Base-by-base conservation (phyloP, 2,113 vertebrate genomes). In the Marmota monax region DNA sequence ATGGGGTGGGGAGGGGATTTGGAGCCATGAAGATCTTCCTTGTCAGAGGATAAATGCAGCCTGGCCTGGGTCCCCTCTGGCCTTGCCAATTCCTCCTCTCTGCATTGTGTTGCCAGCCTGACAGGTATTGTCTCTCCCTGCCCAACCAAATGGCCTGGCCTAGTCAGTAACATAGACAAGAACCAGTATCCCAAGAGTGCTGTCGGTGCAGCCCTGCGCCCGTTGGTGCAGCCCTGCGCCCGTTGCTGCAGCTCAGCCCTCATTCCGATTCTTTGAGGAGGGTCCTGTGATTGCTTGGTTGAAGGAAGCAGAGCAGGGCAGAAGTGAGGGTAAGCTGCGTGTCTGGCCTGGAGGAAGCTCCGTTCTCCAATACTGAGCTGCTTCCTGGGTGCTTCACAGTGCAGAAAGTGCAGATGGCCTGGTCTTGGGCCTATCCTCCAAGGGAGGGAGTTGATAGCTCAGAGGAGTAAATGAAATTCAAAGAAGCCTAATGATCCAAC, bases 161-260 rank as follows among this genome's bases (percentile, higher is more conserved):
- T 29, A 4, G 70, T 25, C 22, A 25, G 22, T 39, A 45, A 27
- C 1, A 1, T 37, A 10, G 12, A n/a, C 0, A 20, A 0, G 8
- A 29, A 7, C 70, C 22, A 17, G 39, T 45, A 8, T 69, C 27
- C 22, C 0, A 9, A 53, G 76, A 9, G 73, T 4, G 6, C 70
- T 48, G 5, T 61, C 34, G 2, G 73, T 10, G 1, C 58, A n/a
- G 91, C 32, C 0, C 76, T n/a, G 72, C 7, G 13, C 27, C 42
- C 3, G 10, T 18, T 11, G 72, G 79, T 61, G 39, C 0, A 1
- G 2, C 67, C 37, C 76, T n/a, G 72, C 7, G 13, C 27, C 42
- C 3, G 7, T 18, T 11, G 73, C 69, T 61, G 39, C 0, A 1
- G 2, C 67, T 23, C 56, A 4, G 3, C 23, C 5, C 37, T 83